These are phyloP conservation scores for Pogonomyrmex barbatus DNA, from an alignment of 1,140 invertebrate genomes.

Conservation along the genomic window DNA sequence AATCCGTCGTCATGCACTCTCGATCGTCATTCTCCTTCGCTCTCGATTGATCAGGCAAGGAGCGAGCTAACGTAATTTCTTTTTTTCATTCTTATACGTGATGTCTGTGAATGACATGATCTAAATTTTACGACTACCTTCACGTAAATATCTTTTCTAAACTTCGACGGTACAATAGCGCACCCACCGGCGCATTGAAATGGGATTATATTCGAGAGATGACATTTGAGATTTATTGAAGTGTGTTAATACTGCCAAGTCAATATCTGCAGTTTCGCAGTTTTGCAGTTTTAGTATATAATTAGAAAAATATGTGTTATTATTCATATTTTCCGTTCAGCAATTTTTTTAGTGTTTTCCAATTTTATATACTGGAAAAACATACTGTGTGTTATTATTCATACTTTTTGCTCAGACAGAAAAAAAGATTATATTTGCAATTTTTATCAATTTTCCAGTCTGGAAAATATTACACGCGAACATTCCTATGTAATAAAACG, in stretches of 20 bases:
- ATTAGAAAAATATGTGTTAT: background rate
- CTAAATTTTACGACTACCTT: background rate
- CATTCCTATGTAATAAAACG: background rate
- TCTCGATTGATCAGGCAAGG: background rate
- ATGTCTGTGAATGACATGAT: background rate
- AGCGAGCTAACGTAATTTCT: background rate
- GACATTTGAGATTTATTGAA: background rate
- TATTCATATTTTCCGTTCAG: background rate
- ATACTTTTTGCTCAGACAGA: background rate
- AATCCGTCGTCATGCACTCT: constrained; percentile 28
- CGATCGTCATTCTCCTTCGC: constrained; percentile 16
- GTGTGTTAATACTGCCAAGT: background rate
- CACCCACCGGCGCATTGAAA: background rate
- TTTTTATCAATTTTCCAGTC: background rate
- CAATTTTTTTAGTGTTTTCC: too few relatives aligned
- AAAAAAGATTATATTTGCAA: background rate
- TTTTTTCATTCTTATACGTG: background rate
- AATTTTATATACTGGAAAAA: too few relatives aligned
- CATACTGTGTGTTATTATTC: background rate
- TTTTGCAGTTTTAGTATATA: background rate
- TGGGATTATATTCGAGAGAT: background rate
- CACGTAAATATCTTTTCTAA: background rate
- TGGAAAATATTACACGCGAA: background rate
- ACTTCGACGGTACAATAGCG: background rate
- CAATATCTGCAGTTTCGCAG: background rate